Conservation (phyloP, 1,140 invertebrate genomes). For the Yoshiicerus persimilis region DNA sequence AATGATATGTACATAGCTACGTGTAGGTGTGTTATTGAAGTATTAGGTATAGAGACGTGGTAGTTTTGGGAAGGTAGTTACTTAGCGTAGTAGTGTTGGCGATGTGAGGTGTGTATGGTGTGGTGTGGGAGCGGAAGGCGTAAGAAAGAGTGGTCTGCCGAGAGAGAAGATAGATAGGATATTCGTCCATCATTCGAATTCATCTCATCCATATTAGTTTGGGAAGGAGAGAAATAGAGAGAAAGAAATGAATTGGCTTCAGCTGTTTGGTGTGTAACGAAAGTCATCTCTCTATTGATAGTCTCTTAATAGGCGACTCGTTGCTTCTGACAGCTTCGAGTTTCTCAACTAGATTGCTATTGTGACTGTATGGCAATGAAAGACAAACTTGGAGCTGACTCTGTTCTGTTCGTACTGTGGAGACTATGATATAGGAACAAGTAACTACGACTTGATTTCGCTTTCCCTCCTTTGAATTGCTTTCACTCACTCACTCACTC, state of each 20-base stretch:
- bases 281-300: constrained; percentile 19
- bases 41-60: no score
- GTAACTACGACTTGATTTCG: neutral
- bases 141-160: neutral
- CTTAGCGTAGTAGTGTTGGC: no score
- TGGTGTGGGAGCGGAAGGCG: neutral
- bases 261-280: neutral
- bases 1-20: no score
- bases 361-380: neutral
- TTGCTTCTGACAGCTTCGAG: constrained; percentile 17
- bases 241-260: neutral
- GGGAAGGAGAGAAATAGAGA: neutral
- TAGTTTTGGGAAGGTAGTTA: no score
- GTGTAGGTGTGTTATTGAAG: no score
- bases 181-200: neutral
- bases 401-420: no score
- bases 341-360: constrained; percentile 5
- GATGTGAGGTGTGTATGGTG: no score
- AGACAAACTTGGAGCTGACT: neutral
- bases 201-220: neutral
- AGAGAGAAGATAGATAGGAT: neutral
- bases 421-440: neutral
- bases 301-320: constrained; percentile 10
- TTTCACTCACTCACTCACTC: neutral
- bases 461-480: neutral